These are phyloP conservation scores for Netelia inedita DNA, from an alignment of 2,888 invertebrate species.

Conservation along the genomic window DNA sequence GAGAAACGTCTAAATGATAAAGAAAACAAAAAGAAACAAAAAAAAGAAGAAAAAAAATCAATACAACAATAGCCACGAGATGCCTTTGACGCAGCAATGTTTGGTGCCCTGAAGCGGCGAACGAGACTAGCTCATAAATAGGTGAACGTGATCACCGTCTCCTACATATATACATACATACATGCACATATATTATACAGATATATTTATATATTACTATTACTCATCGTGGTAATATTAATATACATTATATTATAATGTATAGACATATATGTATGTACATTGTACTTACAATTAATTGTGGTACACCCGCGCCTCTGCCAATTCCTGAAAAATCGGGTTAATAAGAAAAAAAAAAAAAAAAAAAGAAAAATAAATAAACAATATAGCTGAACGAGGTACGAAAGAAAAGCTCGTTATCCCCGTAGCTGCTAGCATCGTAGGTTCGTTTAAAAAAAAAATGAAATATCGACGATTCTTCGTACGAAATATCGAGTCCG, in stretches of 20 bases:
- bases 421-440: slow-evolving; percentile 42
- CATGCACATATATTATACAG: slow-evolving; percentile 19
- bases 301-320: slow-evolving; percentile 42
- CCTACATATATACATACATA: slow-evolving; percentile 49
- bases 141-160: slow-evolving; percentile 57
- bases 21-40: slow-evolving; percentile 68
- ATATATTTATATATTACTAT: slow-evolving; percentile 12
- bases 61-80: slow-evolving; percentile 83
- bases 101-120: slow-evolving; percentile 79
- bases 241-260: neutral
- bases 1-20: slow-evolving; percentile 70
- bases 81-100: slow-evolving; percentile 82
- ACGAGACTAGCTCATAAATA: slow-evolving; percentile 62
- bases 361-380: no score
- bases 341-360: slow-evolving; percentile 45
- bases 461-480: slow-evolving; percentile 28
- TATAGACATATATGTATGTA: slow-evolving; percentile 32
- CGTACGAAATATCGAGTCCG: slow-evolving; percentile 25
- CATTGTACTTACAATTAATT: slow-evolving; percentile 53
- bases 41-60: slow-evolving; percentile 67
- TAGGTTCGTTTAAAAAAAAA: slow-evolving; percentile 57
- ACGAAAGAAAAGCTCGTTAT: slow-evolving; percentile 17
- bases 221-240: slow-evolving; percentile 2
- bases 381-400: slow-evolving; percentile 15
- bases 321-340: slow-evolving; percentile 39